Base-by-base conservation (phyloP, 1,140 invertebrate species). In the Meloidogyne exigua region DNA sequence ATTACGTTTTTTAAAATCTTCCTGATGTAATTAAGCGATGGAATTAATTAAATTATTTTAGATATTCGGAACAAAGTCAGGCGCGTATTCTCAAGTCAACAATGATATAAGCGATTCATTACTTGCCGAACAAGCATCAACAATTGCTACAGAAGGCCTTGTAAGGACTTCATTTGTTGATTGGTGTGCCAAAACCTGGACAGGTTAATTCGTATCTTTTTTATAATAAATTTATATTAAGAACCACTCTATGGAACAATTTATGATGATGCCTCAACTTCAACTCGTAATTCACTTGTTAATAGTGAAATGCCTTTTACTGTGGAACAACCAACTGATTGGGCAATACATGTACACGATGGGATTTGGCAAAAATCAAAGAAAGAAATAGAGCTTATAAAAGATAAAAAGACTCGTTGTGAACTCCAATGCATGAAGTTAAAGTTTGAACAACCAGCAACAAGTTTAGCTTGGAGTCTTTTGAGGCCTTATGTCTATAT, bases 201-300 rank as follows among this genome's bases (percentile, higher is more conserved):
- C 79, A 28, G 71, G 71, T 72, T 23, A 21, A 21, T 3, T 10
- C 2, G 36, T n/a, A 13, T 13, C 13, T 26, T 26, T 13, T 13
- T 70, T 70, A 2, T 23, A 10, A 70, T 15, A 70, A 70, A 26
- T 25, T 70, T 42, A 2, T 26, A 42, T 72, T 72, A 18, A 72
- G 70, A 84, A 73, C 86, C 86, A 21, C 85, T 86, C 49, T 83
- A 86, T 39, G 71, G 85, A 28, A 83, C 85, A 13, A 86, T 86
- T 62, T 84, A 86, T 68, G 75, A 74, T 68, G 79, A 73, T 23
- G 7, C n/a, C 13, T 49, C 39, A 26, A 83, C 75, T 44, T 75
- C 83, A 10, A 83, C 81, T 11, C 28, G 80, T 11, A 81, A 77
- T 26, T 83, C 78, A 25, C 67, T 84, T 74, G 82, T 83, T 25